phyloP scores from a whole-genome alignment of 2,113 vertebrate species.

The Albula goreensis region DNA sequence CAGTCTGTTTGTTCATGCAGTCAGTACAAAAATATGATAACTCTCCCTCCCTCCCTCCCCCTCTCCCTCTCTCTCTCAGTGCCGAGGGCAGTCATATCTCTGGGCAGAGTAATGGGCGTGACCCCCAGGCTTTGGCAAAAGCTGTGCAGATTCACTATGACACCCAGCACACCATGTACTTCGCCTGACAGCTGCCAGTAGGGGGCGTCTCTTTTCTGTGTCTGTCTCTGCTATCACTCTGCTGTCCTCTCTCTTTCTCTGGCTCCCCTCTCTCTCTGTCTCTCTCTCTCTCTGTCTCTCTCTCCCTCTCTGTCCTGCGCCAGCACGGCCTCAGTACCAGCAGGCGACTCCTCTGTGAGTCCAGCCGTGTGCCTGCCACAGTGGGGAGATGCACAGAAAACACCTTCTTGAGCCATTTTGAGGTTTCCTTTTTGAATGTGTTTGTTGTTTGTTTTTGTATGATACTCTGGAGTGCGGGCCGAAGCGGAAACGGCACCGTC shows the following conservation, averaged over 20 bases:
- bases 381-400: conserved; percentile 41
- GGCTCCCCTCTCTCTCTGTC: too few species aligned
- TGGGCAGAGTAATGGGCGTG: conserved; percentile 96
- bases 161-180: conserved; percentile 99
- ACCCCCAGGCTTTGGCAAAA: conserved; percentile 94
- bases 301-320: neutral
- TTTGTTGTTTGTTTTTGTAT: conserved; percentile 53
- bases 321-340: too few species aligned
- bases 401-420: conserved; percentile 85
- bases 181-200: conserved; percentile 78
- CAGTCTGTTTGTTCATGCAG: neutral
- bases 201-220: conserved; percentile 50
- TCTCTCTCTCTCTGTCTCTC: neutral
- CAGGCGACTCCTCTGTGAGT: too few species aligned
- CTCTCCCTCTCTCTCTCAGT: conserved; percentile 61
- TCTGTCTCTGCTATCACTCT: too few species aligned
- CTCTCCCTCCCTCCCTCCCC: neutral
- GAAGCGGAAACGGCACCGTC: conserved; percentile 62
- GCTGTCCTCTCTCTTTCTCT: neutral
- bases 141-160: conserved; percentile 99
- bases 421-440: conserved; percentile 52
- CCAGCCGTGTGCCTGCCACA: conserved; percentile 51
- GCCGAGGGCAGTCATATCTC: conserved; percentile 98
- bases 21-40: neutral
- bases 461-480: conserved; percentile 68